Conservation (phyloP, 2,113 vertebrate genomes). For the Ictidomys tridecemlineatus region DNA sequence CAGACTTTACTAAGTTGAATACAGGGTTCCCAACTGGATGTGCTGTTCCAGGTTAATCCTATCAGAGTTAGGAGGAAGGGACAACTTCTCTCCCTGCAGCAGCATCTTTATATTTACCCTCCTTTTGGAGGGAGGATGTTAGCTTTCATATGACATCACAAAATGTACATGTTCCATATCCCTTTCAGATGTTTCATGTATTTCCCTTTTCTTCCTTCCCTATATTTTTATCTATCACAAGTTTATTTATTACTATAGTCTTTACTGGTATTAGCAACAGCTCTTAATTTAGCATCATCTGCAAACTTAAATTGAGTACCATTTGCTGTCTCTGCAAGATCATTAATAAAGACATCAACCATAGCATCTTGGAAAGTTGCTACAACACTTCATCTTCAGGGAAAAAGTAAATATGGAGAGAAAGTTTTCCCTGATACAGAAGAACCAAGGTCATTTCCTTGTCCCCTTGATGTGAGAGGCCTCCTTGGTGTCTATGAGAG, state of each 20-base stretch:
- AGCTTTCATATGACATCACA: background rate
- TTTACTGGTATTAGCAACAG: conserved; percentile 71
- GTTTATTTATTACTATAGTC: conserved; percentile 66
- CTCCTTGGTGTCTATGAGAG: conserved; percentile 9
- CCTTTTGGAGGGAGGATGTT: background rate
- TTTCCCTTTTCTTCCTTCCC: background rate
- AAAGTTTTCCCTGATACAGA: background rate
- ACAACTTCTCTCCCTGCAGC: background rate
- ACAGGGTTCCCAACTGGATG: background rate
- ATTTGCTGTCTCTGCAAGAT: conserved; percentile 75
- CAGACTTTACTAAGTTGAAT: background rate
- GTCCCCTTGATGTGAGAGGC: background rate
- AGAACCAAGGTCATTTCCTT: background rate
- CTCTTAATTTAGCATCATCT: conserved; percentile 74
- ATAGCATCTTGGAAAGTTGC: conserved; percentile 37
- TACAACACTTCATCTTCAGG: background rate
- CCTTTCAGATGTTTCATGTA: background rate
- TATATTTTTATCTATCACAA: conserved; percentile 56
- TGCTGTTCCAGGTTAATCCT: background rate
- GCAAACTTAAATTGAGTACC: conserved; percentile 73
- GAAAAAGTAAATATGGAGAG: background rate
- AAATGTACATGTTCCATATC: background rate
- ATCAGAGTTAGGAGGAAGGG: background rate
- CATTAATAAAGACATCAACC: conserved; percentile 79
- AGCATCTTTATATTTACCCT: background rate